A percentile compares a stretch with the other conserved stretches of the same genome.
Evolutionary conservation across 1,140 invertebrate species (phyloP).

Genomic region (Cheumatopsyche charites): DNA sequence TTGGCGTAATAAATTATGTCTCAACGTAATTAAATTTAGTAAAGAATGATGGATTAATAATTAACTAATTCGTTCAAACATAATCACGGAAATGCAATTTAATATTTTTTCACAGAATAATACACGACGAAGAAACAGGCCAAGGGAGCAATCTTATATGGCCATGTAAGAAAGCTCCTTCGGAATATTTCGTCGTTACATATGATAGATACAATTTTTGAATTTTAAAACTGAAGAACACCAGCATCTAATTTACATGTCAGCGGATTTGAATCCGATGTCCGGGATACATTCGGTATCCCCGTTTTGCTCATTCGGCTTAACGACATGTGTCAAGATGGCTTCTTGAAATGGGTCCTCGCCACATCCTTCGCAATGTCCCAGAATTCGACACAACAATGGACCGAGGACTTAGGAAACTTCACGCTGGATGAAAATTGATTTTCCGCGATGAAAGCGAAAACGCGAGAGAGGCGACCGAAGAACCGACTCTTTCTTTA

Average conservation of each 20-base stretch:
- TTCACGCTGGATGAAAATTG: conserved; percentile 10
- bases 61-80: too few relatives aligned
- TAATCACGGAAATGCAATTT: too few relatives aligned
- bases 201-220: too few relatives aligned
- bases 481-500: background rate
- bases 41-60: too few relatives aligned
- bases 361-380: conserved; percentile 18
- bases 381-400: conserved; percentile 7
- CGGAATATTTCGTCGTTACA: too few relatives aligned
- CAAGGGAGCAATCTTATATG: too few relatives aligned
- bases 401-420: conserved; percentile 16
- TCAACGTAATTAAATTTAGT: too few relatives aligned
- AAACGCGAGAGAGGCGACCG: background rate
- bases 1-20: too few relatives aligned
- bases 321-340: conserved; percentile 34
- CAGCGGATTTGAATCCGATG: conserved; percentile 24
- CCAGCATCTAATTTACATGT: conserved; percentile 21
- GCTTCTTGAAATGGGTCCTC: conserved; percentile 28
- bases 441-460: conserved; percentile 13
- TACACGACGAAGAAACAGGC: too few relatives aligned
- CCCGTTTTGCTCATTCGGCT: conserved; percentile 28
- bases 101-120: too few relatives aligned
- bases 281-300: conserved; percentile 13
- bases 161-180: too few relatives aligned
- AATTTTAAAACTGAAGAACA: background rate